Conservation (phyloP, 1,140 invertebrate species). For the Calycopis cecrops region DNA sequence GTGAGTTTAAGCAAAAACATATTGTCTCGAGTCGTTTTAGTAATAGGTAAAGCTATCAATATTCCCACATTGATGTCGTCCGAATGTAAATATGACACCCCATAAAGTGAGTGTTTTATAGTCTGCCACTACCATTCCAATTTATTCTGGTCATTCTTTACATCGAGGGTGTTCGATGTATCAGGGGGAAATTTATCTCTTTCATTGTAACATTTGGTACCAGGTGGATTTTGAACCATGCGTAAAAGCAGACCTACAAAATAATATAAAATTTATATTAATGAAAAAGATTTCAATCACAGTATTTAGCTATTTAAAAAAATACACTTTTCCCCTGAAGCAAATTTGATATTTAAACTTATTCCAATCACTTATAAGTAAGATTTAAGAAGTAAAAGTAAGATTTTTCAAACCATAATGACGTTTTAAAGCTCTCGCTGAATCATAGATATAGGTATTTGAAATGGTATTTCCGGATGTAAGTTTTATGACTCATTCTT, state of each 20-base stretch:
- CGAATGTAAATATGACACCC: constrained; percentile 73
- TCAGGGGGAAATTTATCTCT: constrained; percentile 64
- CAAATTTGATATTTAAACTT: too few species aligned
- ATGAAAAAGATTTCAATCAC: too few species aligned
- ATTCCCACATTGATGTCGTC: constrained; percentile 57
- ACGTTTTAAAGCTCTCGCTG: too few species aligned
- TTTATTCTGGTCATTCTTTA: constrained; percentile 74
- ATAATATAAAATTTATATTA: too few species aligned
- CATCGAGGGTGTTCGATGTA: constrained; percentile 64
- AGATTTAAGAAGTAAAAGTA: too few species aligned
- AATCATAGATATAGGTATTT: too few species aligned
- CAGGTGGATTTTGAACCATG: not conserved
- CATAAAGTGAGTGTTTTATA: constrained; percentile 73
- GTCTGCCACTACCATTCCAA: constrained; percentile 66
- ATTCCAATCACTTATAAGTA: too few species aligned
- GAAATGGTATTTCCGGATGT: too few species aligned
- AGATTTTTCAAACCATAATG: too few species aligned
- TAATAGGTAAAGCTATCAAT: constrained; percentile 51
- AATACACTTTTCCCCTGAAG: too few species aligned
- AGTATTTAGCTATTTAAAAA: too few species aligned
- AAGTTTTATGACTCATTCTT: not conserved
- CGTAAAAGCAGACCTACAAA: too few species aligned
- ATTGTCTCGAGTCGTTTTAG: constrained; percentile 37
- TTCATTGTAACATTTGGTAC: constrained; percentile 50
- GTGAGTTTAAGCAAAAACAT: constrained; percentile 24